Conservation (phyloP, 2,797 vertebrate species). For the Oreochromis mossambicus region DNA sequence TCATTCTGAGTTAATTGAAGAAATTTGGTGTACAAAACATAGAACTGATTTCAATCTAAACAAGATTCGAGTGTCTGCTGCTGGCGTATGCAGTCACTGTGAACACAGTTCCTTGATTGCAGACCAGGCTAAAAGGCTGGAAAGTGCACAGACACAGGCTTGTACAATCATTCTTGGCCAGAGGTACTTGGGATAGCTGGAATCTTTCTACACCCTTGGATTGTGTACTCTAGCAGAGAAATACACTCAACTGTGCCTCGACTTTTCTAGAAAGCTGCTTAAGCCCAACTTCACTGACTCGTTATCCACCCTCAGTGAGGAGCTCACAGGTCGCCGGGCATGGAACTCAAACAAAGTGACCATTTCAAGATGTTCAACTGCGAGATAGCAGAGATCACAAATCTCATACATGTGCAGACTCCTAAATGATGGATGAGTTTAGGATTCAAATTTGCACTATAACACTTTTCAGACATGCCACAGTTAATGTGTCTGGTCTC, state of each 20-base stretch:
- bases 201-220: constrained; percentile 17
- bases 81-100: not conserved
- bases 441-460: not conserved
- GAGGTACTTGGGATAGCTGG: constrained; percentile 2
- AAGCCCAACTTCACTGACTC: constrained; percentile 13
- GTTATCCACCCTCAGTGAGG: not conserved
- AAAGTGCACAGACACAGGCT: constrained; percentile 10
- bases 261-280: constrained; percentile 15
- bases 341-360: not conserved
- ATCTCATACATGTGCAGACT: not conserved
- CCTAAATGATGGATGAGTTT: not conserved
- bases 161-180: constrained; percentile 25
- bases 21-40: not conserved
- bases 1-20: not conserved
- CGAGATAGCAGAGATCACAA: not conserved
- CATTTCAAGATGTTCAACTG: not conserved
- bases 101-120: not conserved
- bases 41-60: not conserved
- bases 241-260: constrained; percentile 8
- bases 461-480: not conserved
- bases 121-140: constrained; percentile 10
- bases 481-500: not conserved
- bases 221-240: constrained; percentile 26
- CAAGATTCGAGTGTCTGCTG: not conserved
- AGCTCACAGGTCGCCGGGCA: not conserved